Conservation (phyloP, 2,797 vertebrate species). For the Clamator glandarius region DNA sequence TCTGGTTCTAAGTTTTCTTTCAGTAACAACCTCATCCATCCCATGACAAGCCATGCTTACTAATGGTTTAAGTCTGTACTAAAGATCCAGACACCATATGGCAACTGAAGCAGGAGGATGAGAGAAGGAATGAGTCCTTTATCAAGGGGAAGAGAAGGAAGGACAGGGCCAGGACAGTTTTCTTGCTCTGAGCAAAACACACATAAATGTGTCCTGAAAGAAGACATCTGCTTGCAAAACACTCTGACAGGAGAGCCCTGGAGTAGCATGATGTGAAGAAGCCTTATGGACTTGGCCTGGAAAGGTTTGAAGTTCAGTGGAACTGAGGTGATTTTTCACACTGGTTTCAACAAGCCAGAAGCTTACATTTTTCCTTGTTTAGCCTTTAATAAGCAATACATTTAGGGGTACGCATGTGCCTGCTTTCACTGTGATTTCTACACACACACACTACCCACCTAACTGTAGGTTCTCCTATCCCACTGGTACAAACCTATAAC, state of each 20-base stretch:
- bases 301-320: not conserved
- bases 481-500: not conserved
- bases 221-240: not conserved
- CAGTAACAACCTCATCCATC: not conserved
- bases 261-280: accelerated
- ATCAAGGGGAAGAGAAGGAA: not conserved
- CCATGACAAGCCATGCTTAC: not conserved
- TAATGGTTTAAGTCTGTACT: not conserved
- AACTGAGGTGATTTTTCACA: not conserved
- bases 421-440: not conserved
- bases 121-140: not conserved
- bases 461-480: not conserved
- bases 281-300: not conserved
- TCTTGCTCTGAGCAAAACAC: not conserved
- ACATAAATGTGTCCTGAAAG: not conserved
- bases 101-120: not conserved
- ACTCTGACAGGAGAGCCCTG: not conserved
- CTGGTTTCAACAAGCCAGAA: not conserved
- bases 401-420: not conserved
- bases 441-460: too few species aligned
- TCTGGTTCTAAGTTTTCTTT: not conserved
- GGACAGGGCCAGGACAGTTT: not conserved
- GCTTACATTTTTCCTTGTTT: not conserved
- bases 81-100: not conserved
- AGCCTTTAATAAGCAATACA: not conserved